Base-by-base conservation (phyloP, 2,797 vertebrate species). In the Neosilurus mollespiculum region DNA sequence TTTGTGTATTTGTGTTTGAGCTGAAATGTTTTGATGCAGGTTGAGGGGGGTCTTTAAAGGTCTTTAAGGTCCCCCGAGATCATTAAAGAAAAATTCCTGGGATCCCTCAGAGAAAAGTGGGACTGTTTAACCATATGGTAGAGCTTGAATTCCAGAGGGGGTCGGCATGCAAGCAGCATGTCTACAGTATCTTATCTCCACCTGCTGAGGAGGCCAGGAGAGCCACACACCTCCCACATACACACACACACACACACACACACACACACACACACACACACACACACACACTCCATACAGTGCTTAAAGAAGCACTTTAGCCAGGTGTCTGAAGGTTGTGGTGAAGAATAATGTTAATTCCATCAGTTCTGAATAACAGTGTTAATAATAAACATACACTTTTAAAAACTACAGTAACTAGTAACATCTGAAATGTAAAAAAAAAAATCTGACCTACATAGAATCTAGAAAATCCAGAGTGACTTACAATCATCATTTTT, bases 141-240 rank as follows among this genome's bases (percentile, higher is more conserved):
- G 80, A 87, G 87, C 83, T 89, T 89, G 88, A 90, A 93, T 93
- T 94, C 91, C 90, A 90, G 76, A 75, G 83, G 90, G 91, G 92
- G 81, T 85, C 81, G 71, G 59, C 54, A 65, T 66, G 73, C 34
- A n/a, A 71, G 82, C 34, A 49, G 69, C 73, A 85, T 62, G 81
- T 84, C 82, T 86, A 82, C 82, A 82, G 87, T 92, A 93, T 93
- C 90, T 94, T 93, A 94, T 94, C 93, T 92, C 77, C 87, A 87
- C 89, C 90, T 91, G 87, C 89, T 92, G 91, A 86, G 88, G 64
- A 86, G 81, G 86, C 88, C 85, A 70, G 87, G 87, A 76, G 85
- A 83, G 70, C 66, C 37, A 78, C 26, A 49, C 67, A 64, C 78
- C 54, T 81, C 80, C 73, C 80, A 79, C 84, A 1, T 9, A 1